These are phyloP conservation scores for Melanerpes formicivorus DNA, from an alignment of 2,113 vertebrate species.

Conservation along the genomic window DNA sequence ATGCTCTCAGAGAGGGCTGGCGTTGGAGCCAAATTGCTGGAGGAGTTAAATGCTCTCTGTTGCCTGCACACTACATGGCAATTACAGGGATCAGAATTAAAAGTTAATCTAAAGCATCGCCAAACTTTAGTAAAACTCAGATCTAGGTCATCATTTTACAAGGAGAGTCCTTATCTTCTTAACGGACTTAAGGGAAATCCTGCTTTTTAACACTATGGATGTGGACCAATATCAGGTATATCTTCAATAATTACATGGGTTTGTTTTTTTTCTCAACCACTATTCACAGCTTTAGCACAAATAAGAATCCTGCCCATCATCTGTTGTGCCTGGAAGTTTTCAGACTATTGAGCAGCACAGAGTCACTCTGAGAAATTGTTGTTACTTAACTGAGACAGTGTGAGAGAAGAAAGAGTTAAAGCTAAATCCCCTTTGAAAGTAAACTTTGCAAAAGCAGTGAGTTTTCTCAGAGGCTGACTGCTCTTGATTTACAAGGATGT, in stretches of 20 bases:
- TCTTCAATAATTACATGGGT: not conserved
- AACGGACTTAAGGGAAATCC: not conserved
- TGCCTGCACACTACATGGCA: not conserved
- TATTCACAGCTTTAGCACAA: not conserved
- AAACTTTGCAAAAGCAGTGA: slow-evolving; percentile 36
- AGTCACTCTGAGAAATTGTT: not conserved
- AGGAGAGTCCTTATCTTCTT: not conserved
- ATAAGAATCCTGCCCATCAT: not conserved
- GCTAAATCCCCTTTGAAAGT: not conserved
- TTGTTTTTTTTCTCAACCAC: not conserved
- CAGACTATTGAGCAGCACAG: not conserved
- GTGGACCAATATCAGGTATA: not conserved
- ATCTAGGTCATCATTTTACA: not conserved
- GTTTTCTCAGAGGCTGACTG: slow-evolving; percentile 29
- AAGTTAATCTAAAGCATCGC: not conserved
- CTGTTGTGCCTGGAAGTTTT: not conserved
- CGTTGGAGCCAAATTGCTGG: not conserved
- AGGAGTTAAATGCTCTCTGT: not conserved
- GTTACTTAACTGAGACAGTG: not conserved
- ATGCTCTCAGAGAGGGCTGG: not conserved
- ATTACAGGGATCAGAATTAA: not conserved
- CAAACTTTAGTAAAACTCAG: not conserved
- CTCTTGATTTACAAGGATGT: slow-evolving; percentile 16
- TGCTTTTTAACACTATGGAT: not conserved
- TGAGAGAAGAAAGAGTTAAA: slow-evolving; percentile 50